Conservation (phyloP, 1,140 invertebrate genomes). For the Trialeurodes vaporariorum region DNA sequence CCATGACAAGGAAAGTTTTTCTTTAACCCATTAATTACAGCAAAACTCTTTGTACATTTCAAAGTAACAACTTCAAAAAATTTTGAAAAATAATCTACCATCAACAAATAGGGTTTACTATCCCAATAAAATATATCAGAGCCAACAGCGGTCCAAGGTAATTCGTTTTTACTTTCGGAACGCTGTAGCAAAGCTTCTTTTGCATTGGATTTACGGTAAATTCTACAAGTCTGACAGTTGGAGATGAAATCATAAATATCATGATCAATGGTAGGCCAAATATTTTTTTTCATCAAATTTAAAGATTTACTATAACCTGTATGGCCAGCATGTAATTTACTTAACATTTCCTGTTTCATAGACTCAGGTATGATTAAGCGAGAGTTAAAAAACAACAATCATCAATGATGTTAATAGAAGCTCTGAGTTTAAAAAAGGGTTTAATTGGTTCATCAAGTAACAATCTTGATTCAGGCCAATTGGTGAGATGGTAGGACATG, state of each 20-base stretch:
- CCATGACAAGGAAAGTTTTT: conserved; percentile 28
- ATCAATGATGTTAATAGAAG: no score
- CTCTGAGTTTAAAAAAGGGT: no score
- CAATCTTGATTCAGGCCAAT: no score
- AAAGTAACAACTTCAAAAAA: conserved; percentile 15
- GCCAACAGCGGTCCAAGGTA: conserved; percentile 15
- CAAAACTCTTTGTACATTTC: neutral
- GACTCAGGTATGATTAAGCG: no score
- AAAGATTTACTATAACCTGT: no score
- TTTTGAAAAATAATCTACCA: conserved; percentile 21
- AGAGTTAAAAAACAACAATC: no score
- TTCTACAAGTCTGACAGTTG: no score
- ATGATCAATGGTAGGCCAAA: conserved; percentile 30
- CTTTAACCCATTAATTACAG: conserved; percentile 19
- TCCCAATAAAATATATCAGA: conserved; percentile 30
- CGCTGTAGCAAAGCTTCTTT: conserved; percentile 27
- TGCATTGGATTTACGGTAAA: conserved; percentile 16
- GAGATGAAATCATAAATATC: conserved; percentile 26
- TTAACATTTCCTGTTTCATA: no score
- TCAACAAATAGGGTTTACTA: conserved; percentile 31
- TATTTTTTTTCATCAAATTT: no score
- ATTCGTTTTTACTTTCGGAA: conserved; percentile 13
- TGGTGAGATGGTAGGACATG: no score
- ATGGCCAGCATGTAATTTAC: no score
- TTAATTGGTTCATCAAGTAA: no score